Percentiles rank a stretch among this genome's conserved stretches.
These are phyloP conservation scores for Diplosoma virens DNA, from an alignment of 23 tunicate species.

Conservation along the genomic window DNA sequence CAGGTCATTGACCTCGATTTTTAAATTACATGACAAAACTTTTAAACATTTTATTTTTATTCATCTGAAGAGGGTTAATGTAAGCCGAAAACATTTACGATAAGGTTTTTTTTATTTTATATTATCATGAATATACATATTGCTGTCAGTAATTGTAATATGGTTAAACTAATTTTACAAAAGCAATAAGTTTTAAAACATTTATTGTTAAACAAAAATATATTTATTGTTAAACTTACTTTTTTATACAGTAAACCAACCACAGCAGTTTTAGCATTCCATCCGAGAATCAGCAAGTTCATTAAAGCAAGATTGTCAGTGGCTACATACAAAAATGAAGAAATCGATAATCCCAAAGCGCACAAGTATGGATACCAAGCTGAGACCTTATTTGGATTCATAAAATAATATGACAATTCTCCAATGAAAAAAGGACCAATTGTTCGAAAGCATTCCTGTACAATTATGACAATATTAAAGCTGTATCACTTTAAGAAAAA, in stretches of 20 bases:
- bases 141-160: no score
- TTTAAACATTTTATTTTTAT: no score
- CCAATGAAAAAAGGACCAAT: constrained; percentile 34
- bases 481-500: not conserved
- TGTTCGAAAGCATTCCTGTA: constrained; percentile 27
- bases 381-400: not conserved
- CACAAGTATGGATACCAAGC: constrained; percentile 35
- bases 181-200: no score
- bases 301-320: constrained; percentile 16
- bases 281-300: constrained; percentile 35
- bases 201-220: no score
- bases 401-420: constrained; percentile 37
- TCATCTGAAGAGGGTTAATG: no score
- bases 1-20: no score
- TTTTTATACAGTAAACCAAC: constrained; percentile 90
- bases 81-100: no score
- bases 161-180: no score
- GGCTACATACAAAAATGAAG: not conserved
- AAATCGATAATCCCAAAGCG: constrained; percentile 29
- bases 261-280: constrained; percentile 65
- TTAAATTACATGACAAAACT: no score
- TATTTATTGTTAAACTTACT: no score
- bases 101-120: no score
- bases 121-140: no score
- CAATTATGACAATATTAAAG: not conserved